Percentiles rank a stretch among this genome's conserved stretches.
Conservation (phyloP, 2,797 vertebrate genomes). For the Microhierax caerulescens region DNA sequence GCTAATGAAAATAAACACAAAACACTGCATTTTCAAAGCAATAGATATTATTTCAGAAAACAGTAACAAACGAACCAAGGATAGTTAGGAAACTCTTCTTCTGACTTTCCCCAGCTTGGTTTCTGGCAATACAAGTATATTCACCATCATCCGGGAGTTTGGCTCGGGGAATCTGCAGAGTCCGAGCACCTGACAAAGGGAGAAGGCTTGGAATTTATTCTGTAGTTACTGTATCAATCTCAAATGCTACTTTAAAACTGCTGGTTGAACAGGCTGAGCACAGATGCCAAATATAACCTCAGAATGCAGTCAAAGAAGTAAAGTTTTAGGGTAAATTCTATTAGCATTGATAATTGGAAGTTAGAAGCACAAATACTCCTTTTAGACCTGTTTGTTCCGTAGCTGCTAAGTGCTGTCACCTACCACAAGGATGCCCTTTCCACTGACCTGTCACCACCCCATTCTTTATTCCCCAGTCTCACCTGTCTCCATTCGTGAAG, state of each 20-base stretch:
- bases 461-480: neutral
- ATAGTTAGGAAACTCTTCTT: constrained; percentile 88
- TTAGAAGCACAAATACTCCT: neutral
- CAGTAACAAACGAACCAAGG: constrained; percentile 80
- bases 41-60: neutral
- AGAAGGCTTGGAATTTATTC: neutral
- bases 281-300: neutral
- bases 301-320: neutral
- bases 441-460: neutral
- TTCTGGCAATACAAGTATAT: constrained; percentile 90
- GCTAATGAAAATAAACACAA: neutral
- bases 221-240: neutral
- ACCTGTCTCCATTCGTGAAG: neutral
- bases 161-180: constrained; percentile 88
- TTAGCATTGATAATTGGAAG: neutral
- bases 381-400: neutral
- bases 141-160: constrained; percentile 89
- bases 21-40: neutral
- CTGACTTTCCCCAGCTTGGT: constrained; percentile 88
- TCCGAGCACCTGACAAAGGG: constrained; percentile 84
- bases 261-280: neutral
- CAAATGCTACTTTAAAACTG: neutral
- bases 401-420: neutral
- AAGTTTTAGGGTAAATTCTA: neutral
- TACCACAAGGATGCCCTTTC: neutral